These are phyloP conservation scores for Metalampra italica DNA, from an alignment of 2,888 invertebrate species.

Conservation along the genomic window DNA sequence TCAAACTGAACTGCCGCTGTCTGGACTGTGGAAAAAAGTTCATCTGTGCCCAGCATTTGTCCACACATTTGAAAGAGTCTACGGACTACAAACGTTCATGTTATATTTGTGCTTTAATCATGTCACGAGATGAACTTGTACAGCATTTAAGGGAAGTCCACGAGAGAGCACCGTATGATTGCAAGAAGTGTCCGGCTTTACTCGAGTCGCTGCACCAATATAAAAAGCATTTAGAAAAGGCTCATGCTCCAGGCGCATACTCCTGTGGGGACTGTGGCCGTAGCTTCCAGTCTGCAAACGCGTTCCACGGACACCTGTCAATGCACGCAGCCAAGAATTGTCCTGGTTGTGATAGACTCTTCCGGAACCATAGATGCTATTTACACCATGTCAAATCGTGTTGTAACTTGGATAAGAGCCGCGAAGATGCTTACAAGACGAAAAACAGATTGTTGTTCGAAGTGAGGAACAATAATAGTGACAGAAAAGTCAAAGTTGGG, in stretches of 20 bases:
- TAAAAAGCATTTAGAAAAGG: slow-evolving; percentile 33
- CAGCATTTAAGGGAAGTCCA: slow-evolving; percentile 41
- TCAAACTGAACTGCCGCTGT: slow-evolving; percentile 34
- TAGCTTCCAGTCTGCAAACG: slow-evolving; percentile 41
- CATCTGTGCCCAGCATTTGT: slow-evolving; percentile 37
- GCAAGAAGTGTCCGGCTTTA: slow-evolving; percentile 55
- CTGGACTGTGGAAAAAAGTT: slow-evolving; percentile 53
- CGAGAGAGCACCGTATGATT: slow-evolving; percentile 32
- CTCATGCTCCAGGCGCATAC: slow-evolving; percentile 39
- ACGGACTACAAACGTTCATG: slow-evolving; percentile 52
- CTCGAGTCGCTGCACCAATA: slow-evolving; percentile 31
- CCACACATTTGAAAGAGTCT: slow-evolving; percentile 54
- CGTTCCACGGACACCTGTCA: slow-evolving; percentile 47
- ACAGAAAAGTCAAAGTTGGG: slow-evolving; percentile 47
- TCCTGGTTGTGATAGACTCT: slow-evolving; percentile 50
- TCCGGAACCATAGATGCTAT: slow-evolving; percentile 57
- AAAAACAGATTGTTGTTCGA: slow-evolving; percentile 40
- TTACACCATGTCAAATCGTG: slow-evolving; percentile 52
- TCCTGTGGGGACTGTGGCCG: slow-evolving; percentile 61
- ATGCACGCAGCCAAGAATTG: slow-evolving; percentile 48
- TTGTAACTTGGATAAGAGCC: slow-evolving; percentile 42
- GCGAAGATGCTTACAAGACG: slow-evolving; percentile 27
- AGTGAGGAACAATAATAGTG: slow-evolving; percentile 34
- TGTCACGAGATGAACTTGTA: slow-evolving; percentile 45
- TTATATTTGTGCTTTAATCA: slow-evolving; percentile 50